phyloP scores from a whole-genome alignment of 2,113 vertebrate genomes.

The Chlamydotis undulata region DNA sequence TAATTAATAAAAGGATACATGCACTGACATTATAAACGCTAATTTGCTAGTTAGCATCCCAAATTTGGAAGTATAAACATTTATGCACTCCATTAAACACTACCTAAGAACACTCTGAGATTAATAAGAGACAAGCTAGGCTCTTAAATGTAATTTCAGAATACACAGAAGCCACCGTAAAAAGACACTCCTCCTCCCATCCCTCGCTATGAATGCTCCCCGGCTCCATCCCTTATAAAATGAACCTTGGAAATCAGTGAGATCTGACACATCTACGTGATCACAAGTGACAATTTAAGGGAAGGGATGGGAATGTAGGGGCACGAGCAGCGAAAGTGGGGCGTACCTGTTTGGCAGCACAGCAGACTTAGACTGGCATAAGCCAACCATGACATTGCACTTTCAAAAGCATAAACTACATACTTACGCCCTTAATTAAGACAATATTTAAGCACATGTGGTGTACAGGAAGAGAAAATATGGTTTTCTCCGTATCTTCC shows the following conservation, averaged over 20 bases:
- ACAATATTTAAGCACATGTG: neutral
- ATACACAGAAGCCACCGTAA: neutral
- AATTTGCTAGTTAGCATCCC: constrained; percentile 47
- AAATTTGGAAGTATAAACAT: constrained; percentile 45
- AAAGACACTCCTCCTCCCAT: neutral
- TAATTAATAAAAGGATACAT: constrained; percentile 43
- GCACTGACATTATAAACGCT: constrained; percentile 6
- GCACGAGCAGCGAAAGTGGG: neutral
- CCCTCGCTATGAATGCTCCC: neutral
- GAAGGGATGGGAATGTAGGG: neutral
- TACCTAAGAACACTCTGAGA: constrained; percentile 47
- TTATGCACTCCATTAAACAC: constrained; percentile 51
- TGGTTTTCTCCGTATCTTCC: neutral
- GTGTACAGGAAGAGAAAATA: neutral
- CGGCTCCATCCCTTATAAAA: neutral
- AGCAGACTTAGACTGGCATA: neutral
- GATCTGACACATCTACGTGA: accelerated
- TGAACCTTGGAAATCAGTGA: neutral
- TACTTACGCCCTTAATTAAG: neutral
- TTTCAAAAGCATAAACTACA: neutral
- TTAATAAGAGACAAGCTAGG: neutral
- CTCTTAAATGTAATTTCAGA: neutral
- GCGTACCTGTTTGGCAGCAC: neutral
- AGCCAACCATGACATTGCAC: neutral
- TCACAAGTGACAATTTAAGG: neutral